Evolutionary conservation across 2,888 invertebrate genomes (phyloP), one percentile per base, ranked within the genome.

Genomic region (Busseola fusca): DNA sequence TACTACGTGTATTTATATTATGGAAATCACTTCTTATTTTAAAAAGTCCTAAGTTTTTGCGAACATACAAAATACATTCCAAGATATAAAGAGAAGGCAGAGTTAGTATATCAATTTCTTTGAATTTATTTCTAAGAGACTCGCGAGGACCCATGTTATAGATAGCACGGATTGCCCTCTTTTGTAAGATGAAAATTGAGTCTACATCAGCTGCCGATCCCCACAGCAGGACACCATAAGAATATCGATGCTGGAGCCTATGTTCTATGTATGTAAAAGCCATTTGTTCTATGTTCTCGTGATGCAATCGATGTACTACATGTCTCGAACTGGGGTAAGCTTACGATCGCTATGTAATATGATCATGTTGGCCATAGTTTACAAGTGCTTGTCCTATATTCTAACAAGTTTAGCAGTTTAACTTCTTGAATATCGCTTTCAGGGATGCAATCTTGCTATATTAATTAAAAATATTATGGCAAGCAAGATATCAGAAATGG

Each of bases 351-450:
- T 74, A 52, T 30, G 50, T 57, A 62, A 50, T 34, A 52, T 37
- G 27, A 76, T 42, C 59, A 27, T 54, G 52, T 59, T 45, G 25
- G 52, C 9, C 21, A 30, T 42, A 74, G 77, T 73, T 76, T 45
- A 30, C 45, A 77, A 74, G 77, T 52, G 52, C 37, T 63, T 69
- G 57, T 37, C 50, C 37, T 25, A 37, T 42, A 42, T 27, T 74
- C 37, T 40, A 40, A 14, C 56, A 40, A 74, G 68, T 52, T n/a
- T 21, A 45, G 37, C 27, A 27, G 27, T 52, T 59, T 37, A 73
- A 73, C 58, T 68, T 59, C 58, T 45, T 76, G 52, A 52, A 68
- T 9, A 37, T 52, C n/a, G 58, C n/a, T 76, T 52, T 25, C 9
- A 21, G 16, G n/a, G 34, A 45, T 68, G 37, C 14, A 30, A 59